Base-by-base conservation (phyloP, 1,140 invertebrate species). In the Drosophila rufa region DNA sequence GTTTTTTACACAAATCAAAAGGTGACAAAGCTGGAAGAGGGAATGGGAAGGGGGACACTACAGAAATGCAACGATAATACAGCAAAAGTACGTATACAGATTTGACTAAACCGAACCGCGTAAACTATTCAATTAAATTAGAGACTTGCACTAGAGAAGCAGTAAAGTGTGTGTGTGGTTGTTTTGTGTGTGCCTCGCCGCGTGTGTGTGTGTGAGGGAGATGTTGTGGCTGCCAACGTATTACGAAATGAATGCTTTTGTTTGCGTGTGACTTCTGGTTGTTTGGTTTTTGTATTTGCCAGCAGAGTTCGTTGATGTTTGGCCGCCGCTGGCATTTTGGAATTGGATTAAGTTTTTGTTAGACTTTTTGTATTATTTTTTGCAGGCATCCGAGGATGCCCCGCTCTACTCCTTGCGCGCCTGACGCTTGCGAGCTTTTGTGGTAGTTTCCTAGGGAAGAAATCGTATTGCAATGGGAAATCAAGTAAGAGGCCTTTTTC, bases 361-460 rank as follows among this genome's bases (percentile, higher is more conserved):
- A 40, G 53, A 56, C 4, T 22, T 51, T 56, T 36, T 69, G 47
- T 47, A 22, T 48, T 36, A 36, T 48, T 56, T 25, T 53, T 50
- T 71, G 43, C 22, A 17, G 30, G 17, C 53, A 51, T 40, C 17
- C 42, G 58, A 59, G 56, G 47, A 40, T 47, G 64, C 17, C 40
- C 46, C 19, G 45, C 40, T 58, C 60, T 74, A 91, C 69, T 92
- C 91, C 68, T 92, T 92, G 64, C 91, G 91, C 66, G 87, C 91
- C 14, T 76, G 75, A 48, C 91, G 91, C 74, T 92, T 92, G 43
- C 91, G 91, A 19, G 81, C 25, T 55, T 92, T 92, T 62, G 91
- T 74, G 46, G 69, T 75, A 45, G 81, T 59, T 89, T 92, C 86
- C 91, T 92, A 22, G 3, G 27, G 56, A 38, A 55, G 58, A 17